phyloP scores from a whole-genome alignment of 2,113 vertebrate genomes.

The Aphyosemion australe region DNA sequence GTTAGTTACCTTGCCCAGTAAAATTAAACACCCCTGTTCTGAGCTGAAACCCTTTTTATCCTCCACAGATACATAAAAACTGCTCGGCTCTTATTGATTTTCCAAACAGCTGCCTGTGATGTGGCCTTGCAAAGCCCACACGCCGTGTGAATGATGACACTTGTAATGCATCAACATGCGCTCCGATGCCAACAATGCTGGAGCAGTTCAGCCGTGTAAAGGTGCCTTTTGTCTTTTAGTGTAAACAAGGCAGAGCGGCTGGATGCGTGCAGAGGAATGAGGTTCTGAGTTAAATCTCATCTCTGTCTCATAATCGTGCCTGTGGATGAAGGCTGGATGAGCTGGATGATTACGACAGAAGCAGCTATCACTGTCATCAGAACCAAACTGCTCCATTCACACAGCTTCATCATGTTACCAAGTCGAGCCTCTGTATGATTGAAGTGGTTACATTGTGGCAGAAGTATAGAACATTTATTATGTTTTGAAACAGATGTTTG shows the following conservation, averaged over 20 bases:
- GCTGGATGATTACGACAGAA: slow-evolving; percentile 27
- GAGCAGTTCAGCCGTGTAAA: slow-evolving; percentile 41
- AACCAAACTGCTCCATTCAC: slow-evolving; percentile 18
- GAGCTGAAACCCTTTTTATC: slow-evolving; percentile 1
- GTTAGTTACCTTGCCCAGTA: slow-evolving; percentile 13
- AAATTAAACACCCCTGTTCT: slow-evolving; percentile 6
- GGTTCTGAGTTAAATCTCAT: slow-evolving; percentile 23
- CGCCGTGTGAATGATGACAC: slow-evolving; percentile 52
- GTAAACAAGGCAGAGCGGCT: slow-evolving; percentile 12
- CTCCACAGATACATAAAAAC: slow-evolving; percentile 31
- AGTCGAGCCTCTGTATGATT: background rate
- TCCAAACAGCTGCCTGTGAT: slow-evolving; percentile 44
- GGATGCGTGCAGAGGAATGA: slow-evolving; percentile 2
- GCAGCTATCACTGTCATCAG: slow-evolving; percentile 14
- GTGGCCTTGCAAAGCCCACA: slow-evolving; percentile 60
- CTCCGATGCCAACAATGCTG: slow-evolving; percentile 14
- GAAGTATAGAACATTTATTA: background rate
- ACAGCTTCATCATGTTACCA: slow-evolving; percentile 17
- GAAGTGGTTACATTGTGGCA: background rate
- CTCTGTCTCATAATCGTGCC: slow-evolving; percentile 25
- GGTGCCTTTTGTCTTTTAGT: slow-evolving; percentile 38
- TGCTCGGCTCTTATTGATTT: slow-evolving; percentile 55
- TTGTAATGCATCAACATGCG: slow-evolving; percentile 40
- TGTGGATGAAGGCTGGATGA: slow-evolving; percentile 13
- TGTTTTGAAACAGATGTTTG: background rate